These are phyloP conservation scores for Corvus hawaiiensis DNA, from an alignment of 2,113 vertebrate species.

Conservation along the genomic window DNA sequence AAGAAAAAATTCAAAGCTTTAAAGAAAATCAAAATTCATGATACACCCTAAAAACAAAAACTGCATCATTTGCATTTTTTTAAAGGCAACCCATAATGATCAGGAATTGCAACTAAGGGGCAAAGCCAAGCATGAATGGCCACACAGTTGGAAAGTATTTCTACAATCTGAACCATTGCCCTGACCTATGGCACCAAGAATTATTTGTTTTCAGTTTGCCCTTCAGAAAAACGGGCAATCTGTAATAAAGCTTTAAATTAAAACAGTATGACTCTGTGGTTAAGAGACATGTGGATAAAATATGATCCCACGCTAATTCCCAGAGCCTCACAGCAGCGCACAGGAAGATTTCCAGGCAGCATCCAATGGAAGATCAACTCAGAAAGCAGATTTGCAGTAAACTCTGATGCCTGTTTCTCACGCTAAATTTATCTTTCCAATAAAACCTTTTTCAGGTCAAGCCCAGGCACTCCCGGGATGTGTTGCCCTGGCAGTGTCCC, in stretches of 20 bases:
- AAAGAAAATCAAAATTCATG: background rate
- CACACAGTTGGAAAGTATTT: background rate
- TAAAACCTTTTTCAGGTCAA: background rate
- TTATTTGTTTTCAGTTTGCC: background rate
- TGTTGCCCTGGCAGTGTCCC: accelerated
- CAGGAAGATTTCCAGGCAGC: background rate
- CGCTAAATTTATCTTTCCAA: background rate
- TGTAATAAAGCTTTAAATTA: background rate
- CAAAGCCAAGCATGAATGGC: too few species aligned
- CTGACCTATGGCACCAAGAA: background rate
- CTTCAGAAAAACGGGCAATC: background rate
- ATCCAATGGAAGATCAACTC: background rate
- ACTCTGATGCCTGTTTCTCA: background rate
- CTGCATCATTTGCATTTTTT: too few species aligned
- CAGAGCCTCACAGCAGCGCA: background rate
- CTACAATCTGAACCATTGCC: accelerated
- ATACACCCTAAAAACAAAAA: too few species aligned
- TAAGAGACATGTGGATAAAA: background rate
- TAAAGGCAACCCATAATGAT: too few species aligned
- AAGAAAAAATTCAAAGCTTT: background rate
- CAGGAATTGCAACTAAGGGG: too few species aligned
- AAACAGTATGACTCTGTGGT: background rate
- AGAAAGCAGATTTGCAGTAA: background rate
- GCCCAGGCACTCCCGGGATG: background rate
- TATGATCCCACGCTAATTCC: background rate